These are phyloP conservation scores for Hippocampus comes DNA, from an alignment of 2,113 vertebrate species.

Conservation along the genomic window DNA sequence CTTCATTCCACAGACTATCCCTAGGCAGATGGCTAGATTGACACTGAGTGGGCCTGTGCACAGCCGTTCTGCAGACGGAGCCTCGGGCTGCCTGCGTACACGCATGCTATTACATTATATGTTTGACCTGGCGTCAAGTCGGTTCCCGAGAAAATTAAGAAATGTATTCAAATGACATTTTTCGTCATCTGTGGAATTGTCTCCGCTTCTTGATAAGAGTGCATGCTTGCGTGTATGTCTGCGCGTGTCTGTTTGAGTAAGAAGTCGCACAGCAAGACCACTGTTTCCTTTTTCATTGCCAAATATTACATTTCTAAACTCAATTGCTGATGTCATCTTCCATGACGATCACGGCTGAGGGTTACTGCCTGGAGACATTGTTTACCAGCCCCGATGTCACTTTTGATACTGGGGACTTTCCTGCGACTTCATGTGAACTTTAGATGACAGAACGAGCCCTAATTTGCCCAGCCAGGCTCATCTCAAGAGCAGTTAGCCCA, in stretches of 20 bases:
- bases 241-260: neutral
- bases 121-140: neutral
- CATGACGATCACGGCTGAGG: constrained; percentile 63
- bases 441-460: constrained; percentile 66
- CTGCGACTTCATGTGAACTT: constrained; percentile 69
- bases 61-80: constrained; percentile 50
- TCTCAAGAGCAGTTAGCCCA: constrained; percentile 61
- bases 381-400: constrained; percentile 70
- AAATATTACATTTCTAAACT: constrained; percentile 66
- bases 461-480: constrained; percentile 66
- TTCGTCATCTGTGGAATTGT: neutral
- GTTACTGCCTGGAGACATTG: constrained; percentile 62
- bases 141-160: neutral
- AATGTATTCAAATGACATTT: neutral
- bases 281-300: constrained; percentile 40
- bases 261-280: constrained; percentile 33
- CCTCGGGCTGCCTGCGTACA: constrained; percentile 29
- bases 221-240: neutral
- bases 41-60: constrained; percentile 58
- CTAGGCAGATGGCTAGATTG: constrained; percentile 66
- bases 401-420: constrained; percentile 60
- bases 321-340: constrained; percentile 67
- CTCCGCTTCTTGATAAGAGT: neutral
- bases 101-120: constrained; percentile 13
- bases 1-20: constrained; percentile 64